Conservation (phyloP, 2,888 invertebrate species). For the Bellardia pandia region DNA sequence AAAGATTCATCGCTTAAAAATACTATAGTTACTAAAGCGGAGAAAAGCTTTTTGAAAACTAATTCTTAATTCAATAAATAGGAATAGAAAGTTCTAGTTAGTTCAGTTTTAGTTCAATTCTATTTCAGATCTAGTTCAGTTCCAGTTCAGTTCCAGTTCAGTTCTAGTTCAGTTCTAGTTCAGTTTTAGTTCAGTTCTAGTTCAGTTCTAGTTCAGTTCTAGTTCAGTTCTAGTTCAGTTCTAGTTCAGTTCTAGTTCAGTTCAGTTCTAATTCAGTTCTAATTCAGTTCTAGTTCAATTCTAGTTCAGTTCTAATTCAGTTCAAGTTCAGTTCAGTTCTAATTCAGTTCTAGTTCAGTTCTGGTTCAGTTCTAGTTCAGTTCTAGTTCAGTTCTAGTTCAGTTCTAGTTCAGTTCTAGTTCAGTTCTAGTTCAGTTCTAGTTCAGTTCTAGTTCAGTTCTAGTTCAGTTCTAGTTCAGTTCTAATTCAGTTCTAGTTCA, state of each 20-base stretch:
- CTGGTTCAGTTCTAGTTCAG: no score
- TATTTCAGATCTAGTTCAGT: slow-evolving; percentile 13
- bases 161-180: slow-evolving; percentile 13
- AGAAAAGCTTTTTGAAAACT: no score
- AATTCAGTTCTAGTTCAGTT: slow-evolving; percentile 5
- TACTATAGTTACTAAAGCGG: no score
- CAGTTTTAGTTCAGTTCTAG: slow-evolving; percentile 12
- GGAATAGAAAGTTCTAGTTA: neutral
- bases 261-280: slow-evolving; percentile 6
- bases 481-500: no score
- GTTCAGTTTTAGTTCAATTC: slow-evolving; percentile 13
- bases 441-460: no score
- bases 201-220: slow-evolving; percentile 18
- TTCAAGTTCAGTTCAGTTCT: slow-evolving; percentile 10
- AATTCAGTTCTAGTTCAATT: slow-evolving; percentile 1
- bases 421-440: no score
- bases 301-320: slow-evolving; percentile 2
- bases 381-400: no score
- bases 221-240: slow-evolving; percentile 14
- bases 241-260: slow-evolving; percentile 12
- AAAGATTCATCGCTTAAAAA: no score
- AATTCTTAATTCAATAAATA: no score
- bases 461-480: no score
- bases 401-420: no score
- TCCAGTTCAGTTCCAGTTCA: slow-evolving; percentile 4